Evolutionary conservation across 2,113 vertebrate genomes (phyloP).

Genomic region (Lagopus muta): DNA sequence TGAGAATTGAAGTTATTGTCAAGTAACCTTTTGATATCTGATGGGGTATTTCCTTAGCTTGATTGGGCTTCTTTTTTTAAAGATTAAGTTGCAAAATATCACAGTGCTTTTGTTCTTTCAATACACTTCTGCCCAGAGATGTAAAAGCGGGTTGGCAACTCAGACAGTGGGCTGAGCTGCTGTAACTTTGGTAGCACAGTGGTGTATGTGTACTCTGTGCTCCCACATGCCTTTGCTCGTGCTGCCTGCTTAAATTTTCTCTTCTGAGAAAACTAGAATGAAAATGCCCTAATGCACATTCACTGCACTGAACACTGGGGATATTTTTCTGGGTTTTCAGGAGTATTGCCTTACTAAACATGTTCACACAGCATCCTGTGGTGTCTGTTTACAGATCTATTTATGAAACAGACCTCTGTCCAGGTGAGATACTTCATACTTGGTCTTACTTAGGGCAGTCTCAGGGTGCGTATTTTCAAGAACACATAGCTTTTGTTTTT

Average conservation of each 20-base stretch:
- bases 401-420: background rate
- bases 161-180: background rate
- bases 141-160: background rate
- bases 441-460: background rate
- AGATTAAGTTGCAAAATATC: background rate
- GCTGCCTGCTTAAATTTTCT: background rate
- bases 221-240: background rate
- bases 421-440: background rate
- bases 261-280: background rate
- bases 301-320: background rate
- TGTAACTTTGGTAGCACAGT: background rate
- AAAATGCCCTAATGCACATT: background rate
- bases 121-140: background rate
- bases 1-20: constrained; percentile 41
- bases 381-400: background rate
- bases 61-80: background rate
- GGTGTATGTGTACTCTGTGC: accelerated
- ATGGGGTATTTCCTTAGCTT: constrained; percentile 9
- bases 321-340: background rate
- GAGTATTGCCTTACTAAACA: background rate
- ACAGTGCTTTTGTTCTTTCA: background rate
- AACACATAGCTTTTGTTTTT: background rate
- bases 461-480: background rate
- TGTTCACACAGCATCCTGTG: background rate
- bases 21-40: constrained; percentile 68